phyloP scores from a whole-genome alignment of 2,888 invertebrate genomes.

The Agelastica alni region DNA sequence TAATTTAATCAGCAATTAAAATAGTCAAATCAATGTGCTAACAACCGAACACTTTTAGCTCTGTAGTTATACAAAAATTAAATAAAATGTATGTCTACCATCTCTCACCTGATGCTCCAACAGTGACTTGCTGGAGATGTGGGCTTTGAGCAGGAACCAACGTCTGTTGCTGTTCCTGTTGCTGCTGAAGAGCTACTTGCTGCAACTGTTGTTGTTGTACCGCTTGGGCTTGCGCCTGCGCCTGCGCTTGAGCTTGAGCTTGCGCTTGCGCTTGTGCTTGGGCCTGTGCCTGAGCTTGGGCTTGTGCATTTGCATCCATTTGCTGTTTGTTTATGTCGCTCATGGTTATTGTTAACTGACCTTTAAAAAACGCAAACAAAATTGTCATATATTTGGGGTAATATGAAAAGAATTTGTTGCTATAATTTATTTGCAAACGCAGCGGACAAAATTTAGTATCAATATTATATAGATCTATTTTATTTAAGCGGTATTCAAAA shows the following conservation, averaged over 20 bases:
- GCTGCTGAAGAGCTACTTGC: slow-evolving; percentile 64
- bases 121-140: slow-evolving; percentile 33
- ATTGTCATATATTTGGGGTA: not conserved
- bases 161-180: slow-evolving; percentile 58
- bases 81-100: too few relatives aligned
- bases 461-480: too few relatives aligned
- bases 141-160: slow-evolving; percentile 41
- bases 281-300: slow-evolving; percentile 46
- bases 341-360: slow-evolving; percentile 44
- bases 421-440: too few relatives aligned
- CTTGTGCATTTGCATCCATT: slow-evolving; percentile 52
- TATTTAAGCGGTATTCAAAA: too few relatives aligned
- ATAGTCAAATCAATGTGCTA: too few relatives aligned
- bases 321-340: slow-evolving; percentile 52
- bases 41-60: too few relatives aligned
- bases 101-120: slow-evolving; percentile 32
- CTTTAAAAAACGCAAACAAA: slow-evolving; percentile 15
- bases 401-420: not conserved
- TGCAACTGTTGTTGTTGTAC: slow-evolving; percentile 60
- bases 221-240: slow-evolving; percentile 53
- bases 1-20: too few relatives aligned
- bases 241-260: slow-evolving; percentile 45
- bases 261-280: slow-evolving; percentile 50
- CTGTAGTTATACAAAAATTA: too few relatives aligned
- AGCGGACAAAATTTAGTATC: too few relatives aligned